These are phyloP conservation scores for Falco rusticolus DNA, from an alignment of 2,797 vertebrate genomes.

Conservation along the genomic window DNA sequence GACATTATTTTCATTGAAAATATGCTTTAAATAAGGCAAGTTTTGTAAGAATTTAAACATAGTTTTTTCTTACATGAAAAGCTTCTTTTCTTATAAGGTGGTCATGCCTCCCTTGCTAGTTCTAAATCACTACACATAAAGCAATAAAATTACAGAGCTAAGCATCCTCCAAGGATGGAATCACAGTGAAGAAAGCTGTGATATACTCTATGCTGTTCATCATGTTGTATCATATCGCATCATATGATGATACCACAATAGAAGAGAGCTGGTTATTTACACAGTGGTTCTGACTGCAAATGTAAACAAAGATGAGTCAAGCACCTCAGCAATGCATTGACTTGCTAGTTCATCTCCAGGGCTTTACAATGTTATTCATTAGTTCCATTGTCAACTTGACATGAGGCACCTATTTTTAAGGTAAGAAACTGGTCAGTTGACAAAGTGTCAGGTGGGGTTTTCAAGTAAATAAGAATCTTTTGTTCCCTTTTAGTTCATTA, in stretches of 20 bases:
- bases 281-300: constrained; percentile 62
- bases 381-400: not conserved
- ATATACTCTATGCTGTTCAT: constrained; percentile 41
- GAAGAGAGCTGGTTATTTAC: constrained; percentile 63
- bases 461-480: constrained; percentile 2
- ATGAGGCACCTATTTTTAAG: constrained; percentile 53
- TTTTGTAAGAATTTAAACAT: constrained; percentile 36
- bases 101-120: constrained; percentile 20
- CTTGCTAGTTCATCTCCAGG: not conserved
- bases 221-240: not conserved
- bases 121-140: constrained; percentile 49
- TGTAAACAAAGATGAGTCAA: constrained; percentile 69
- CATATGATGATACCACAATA: constrained; percentile 44
- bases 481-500: constrained; percentile 2
- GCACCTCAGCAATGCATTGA: constrained; percentile 38
- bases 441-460: not conserved
- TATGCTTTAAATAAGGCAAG: constrained; percentile 70
- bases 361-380: not conserved
- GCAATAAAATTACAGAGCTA: constrained; percentile 51
- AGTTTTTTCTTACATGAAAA: constrained; percentile 19
- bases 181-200: constrained; percentile 68
- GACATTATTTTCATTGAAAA: constrained; percentile 66
- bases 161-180: constrained; percentile 64
- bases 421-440: constrained; percentile 2
- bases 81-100: not conserved